These are phyloP conservation scores for Tupiocoris notatus DNA, from an alignment of 2,888 invertebrate genomes.

Conservation along the genomic window DNA sequence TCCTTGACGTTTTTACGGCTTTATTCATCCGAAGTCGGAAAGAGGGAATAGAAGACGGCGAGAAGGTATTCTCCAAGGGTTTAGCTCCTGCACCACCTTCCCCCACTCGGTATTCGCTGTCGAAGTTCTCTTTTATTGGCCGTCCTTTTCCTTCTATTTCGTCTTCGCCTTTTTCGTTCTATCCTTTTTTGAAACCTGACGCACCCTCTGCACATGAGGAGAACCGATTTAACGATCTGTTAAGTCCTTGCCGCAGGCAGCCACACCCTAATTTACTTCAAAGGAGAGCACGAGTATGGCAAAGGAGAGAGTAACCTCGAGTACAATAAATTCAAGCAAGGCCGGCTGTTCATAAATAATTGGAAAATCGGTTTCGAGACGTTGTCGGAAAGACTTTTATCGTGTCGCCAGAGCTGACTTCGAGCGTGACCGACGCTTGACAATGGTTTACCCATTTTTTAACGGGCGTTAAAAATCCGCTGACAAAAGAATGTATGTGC, in stretches of 20 bases:
- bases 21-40: constrained; percentile 15
- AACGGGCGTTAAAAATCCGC: no score
- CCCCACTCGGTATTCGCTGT: neutral
- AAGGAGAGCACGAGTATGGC: no score
- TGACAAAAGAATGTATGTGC: no score
- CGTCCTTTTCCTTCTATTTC: constrained; percentile 3
- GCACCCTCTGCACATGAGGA: neutral
- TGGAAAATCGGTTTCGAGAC: no score
- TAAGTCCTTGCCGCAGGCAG: constrained; percentile 4
- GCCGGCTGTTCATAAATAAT: no score
- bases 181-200: neutral
- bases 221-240: constrained; percentile 18
- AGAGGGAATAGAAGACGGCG: neutral
- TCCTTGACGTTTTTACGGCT: constrained; percentile 33
- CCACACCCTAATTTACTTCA: constrained; percentile 21
- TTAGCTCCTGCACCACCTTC: neutral
- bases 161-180: neutral
- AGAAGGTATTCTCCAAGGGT: neutral
- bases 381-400: no score
- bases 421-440: no score
- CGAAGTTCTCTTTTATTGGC: constrained; percentile 9
- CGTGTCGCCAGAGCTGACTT: no score
- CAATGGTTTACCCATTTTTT: no score
- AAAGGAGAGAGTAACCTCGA: no score
- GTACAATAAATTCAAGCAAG: no score